A percentile compares a stretch with the other conserved stretches of the same genome.
Evolutionary conservation across 2,797 vertebrate genomes (phyloP).

Genomic region (Propithecus perrieri): DNA sequence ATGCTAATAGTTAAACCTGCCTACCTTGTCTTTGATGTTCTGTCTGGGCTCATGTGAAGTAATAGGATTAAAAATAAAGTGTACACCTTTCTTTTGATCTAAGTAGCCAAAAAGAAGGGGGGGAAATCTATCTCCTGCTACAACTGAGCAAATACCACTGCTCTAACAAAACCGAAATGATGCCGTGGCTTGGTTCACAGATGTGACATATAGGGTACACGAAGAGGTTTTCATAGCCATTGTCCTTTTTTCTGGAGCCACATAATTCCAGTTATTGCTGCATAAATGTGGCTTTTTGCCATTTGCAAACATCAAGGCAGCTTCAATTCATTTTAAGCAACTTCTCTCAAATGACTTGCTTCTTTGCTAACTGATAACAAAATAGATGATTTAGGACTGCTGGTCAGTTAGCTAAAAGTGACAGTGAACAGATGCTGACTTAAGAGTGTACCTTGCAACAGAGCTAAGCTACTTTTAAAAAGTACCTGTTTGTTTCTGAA

Average conservation of each 20-base stretch:
- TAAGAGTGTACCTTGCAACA: background rate
- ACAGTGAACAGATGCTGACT: background rate
- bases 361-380: constrained; percentile 15
- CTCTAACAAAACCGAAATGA: constrained; percentile 19
- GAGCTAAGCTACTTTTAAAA: background rate
- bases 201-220: background rate
- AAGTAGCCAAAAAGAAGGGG: constrained; percentile 53
- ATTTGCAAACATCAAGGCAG: background rate
- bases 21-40: constrained; percentile 83
- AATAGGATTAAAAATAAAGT: constrained; percentile 86
- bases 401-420: background rate
- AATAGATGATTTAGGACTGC: background rate
- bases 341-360: background rate
- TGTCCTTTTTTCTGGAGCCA: background rate
- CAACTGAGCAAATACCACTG: constrained; percentile 50
- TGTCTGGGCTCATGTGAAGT: constrained; percentile 79
- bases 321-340: constrained; percentile 26
- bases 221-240: constrained; percentile 9
- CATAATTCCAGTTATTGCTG: background rate
- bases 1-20: constrained; percentile 84
- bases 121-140: constrained; percentile 21
- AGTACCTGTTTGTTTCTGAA: background rate
- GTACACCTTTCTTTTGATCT: constrained; percentile 87
- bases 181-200: background rate
- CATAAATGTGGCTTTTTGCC: background rate